Evolutionary conservation across 2,113 vertebrate species (phyloP).

Genomic region (Xiphias gladius): DNA sequence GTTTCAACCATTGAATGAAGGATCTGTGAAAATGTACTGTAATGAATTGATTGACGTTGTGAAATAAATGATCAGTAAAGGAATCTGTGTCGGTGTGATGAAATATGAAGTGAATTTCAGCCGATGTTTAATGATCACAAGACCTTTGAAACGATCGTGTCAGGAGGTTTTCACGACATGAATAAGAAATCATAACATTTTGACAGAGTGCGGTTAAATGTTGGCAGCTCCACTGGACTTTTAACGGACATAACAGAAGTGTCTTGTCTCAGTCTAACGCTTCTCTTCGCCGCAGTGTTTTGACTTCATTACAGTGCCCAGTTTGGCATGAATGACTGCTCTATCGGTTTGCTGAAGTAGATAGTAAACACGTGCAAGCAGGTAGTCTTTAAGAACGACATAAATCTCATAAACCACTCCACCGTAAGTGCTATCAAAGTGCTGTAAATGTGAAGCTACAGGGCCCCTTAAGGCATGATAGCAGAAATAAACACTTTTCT

Average conservation of each 20-base stretch:
- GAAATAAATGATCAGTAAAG: conserved; percentile 54
- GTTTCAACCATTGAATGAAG: conserved; percentile 26
- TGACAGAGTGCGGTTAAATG: background rate
- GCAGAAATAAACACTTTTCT: background rate
- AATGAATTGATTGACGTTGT: conserved; percentile 1
- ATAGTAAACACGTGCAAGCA: background rate
- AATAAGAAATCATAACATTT: background rate
- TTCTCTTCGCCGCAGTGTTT: background rate
- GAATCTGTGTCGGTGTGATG: background rate
- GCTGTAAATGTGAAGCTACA: conserved; percentile 1
- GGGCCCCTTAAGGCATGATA: background rate
- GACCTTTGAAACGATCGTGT: background rate
- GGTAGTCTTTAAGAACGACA: background rate
- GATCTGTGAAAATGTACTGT: conserved; percentile 31
- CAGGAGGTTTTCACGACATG: background rate
- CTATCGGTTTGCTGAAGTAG: background rate
- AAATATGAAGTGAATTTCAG: background rate
- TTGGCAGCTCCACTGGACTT: no score
- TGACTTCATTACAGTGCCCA: background rate
- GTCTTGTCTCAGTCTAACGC: no score
- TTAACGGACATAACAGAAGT: background rate
- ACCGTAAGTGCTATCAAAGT: background rate
- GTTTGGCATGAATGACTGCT: background rate
- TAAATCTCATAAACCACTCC: background rate
- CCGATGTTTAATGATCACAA: background rate